phyloP scores from a whole-genome alignment of 1,140 invertebrate genomes.

The Charaxes varanes region DNA sequence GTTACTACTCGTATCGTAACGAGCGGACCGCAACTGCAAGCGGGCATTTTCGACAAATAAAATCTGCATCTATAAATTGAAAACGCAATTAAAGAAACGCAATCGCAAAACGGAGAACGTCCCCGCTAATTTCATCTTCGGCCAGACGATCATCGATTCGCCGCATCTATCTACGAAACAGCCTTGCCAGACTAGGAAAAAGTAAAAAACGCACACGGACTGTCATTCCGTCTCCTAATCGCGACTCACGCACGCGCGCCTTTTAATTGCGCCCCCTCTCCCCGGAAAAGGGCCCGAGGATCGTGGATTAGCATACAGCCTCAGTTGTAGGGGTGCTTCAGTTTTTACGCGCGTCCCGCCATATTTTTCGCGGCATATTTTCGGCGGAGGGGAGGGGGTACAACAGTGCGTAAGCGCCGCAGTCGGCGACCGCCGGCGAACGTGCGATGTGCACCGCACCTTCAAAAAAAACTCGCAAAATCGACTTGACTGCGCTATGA shows the following conservation, averaged over 20 bases:
- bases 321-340: constrained; percentile 51
- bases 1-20: too few relatives aligned
- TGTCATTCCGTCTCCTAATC: constrained; percentile 64
- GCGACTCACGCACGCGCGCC: constrained; percentile 67
- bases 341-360: constrained; percentile 60
- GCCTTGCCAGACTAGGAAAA: constrained; percentile 65
- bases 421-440: constrained; percentile 61
- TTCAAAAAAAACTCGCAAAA: too few relatives aligned
- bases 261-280: constrained; percentile 68
- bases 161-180: constrained; percentile 33
- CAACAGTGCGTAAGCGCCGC: constrained; percentile 54
- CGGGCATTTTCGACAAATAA: too few relatives aligned
- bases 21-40: too few relatives aligned
- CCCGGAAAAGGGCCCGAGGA: constrained; percentile 61
- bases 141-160: constrained; percentile 48
- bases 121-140: constrained; percentile 15
- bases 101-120: constrained; percentile 1
- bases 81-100: neutral
- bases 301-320: constrained; percentile 70
- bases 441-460: constrained; percentile 45
- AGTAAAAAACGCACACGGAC: constrained; percentile 64
- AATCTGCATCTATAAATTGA: neutral
- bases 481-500: too few relatives aligned
- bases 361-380: constrained; percentile 51
- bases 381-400: constrained; percentile 28